These are phyloP conservation scores for Myanophis thanlyinensis DNA, from an alignment of 2,113 vertebrate species.

Conservation along the genomic window DNA sequence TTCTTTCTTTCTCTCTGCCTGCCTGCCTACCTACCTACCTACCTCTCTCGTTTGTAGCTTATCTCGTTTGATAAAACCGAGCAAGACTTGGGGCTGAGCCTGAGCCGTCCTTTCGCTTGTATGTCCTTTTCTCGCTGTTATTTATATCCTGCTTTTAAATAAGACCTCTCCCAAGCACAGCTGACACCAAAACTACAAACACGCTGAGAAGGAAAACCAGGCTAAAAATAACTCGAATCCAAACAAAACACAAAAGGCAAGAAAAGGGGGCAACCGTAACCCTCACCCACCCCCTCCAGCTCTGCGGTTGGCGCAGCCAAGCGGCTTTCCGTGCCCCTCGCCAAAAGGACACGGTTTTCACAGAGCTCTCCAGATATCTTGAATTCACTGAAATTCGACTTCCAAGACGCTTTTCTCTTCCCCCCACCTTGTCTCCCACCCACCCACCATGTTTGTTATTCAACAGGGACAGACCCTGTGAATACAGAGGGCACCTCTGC, in stretches of 20 bases:
- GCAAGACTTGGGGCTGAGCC: not conserved
- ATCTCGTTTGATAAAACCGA: not conserved
- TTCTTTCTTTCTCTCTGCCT: no score
- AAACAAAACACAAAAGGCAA: not conserved
- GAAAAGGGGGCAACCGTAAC: not conserved
- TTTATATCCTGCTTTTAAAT: not conserved
- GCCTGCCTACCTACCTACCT: no score
- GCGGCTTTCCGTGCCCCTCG: no score
- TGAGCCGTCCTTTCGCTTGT: not conserved
- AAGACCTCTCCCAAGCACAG: not conserved
- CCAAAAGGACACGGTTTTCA: not conserved
- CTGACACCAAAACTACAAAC: not conserved
- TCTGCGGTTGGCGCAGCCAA: not conserved
- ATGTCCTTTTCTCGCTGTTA: not conserved
- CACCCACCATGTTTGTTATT: fast-evolving
- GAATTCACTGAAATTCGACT: not conserved
- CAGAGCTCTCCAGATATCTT: not conserved
- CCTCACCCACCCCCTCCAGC: not conserved
- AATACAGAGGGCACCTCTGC: not conserved
- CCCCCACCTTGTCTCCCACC: not conserved
- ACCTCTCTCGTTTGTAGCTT: no score
- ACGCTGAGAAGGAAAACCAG: not conserved
- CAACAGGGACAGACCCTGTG: no score
- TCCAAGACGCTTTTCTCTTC: not conserved
- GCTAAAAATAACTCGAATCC: not conserved